Conservation (phyloP, 2,113 vertebrate species). For the Regulus satrapa region DNA sequence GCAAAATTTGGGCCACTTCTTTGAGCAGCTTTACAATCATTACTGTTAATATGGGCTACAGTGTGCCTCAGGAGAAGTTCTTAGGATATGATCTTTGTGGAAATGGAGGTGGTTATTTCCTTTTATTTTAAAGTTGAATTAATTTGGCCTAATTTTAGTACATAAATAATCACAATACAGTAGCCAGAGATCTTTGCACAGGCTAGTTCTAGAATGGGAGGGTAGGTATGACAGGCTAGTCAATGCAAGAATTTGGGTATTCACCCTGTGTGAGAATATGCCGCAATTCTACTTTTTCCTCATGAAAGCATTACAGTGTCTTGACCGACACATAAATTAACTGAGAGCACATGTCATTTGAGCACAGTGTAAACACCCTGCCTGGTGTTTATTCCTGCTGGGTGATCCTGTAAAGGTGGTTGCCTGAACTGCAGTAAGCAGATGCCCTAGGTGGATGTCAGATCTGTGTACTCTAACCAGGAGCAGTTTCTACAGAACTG, state of each 20-base stretch:
- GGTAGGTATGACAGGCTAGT: background rate
- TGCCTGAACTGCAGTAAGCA: background rate
- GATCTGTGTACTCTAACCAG: background rate
- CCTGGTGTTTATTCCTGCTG: background rate
- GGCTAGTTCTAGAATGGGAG: background rate
- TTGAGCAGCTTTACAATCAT: background rate
- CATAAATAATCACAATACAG: background rate
- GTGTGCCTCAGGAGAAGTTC: background rate
- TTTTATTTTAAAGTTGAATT: background rate
- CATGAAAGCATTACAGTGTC: background rate
- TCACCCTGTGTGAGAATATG: background rate
- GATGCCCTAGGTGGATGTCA: background rate
- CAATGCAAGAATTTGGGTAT: background rate
- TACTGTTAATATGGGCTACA: background rate
- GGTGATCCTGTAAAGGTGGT: background rate
- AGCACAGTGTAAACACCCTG: background rate
- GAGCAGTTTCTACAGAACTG: background rate
- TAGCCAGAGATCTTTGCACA: background rate
- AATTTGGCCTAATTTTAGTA: background rate
- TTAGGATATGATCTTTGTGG: background rate
- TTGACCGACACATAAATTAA: background rate
- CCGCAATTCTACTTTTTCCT: background rate
- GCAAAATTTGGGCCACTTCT: background rate
- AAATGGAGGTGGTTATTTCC: fast-evolving
- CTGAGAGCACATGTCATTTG: background rate